Base-by-base conservation (phyloP, 2,888 invertebrate species). In the Andricus curvator region DNA sequence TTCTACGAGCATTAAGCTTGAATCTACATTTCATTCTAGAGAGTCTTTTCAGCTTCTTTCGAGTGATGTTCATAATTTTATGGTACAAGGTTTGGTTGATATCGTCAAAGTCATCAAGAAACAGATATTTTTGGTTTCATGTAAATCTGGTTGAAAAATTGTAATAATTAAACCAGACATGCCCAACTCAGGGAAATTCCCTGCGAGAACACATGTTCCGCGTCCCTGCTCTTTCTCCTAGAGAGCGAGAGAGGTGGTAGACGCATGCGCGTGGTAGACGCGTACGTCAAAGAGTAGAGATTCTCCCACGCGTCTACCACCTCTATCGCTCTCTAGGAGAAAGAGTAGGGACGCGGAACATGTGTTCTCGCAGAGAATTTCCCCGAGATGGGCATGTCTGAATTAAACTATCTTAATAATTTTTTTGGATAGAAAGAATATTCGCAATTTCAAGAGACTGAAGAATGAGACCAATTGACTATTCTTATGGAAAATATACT, bases 1-100 rank as follows among this genome's bases (percentile, higher is more conserved):
- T 15, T 66, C 65, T 78, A 78, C 41, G 20, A 67, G 66, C 78
- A 66, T 66, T 65, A 44, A 9, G 67, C 37, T 68, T 67, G 66
- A 68, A 41, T 56, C 68, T 78, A 78, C 68, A 67, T 29, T 33
- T 67, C 29, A 66, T 48, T 66, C 66, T 56, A 74, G 37, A n/a
- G 74, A 56, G 15, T 56, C 74, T 74, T 56, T 74, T 56, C 29
- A 74, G 56, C 56, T 51, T 17, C 4, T 56, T 74, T 15, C 20
- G n/a, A n/a, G 74, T 56, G 74, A 51, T 51, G n/a, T 37, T 33
- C 56, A 56, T n/a, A 67, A 37, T 13, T n/a, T 56, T 74, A 74
- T 74, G 56, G 13, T 74, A 74, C 74, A 74, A 56, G 51, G 13
- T 74, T 64, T n/a, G 13, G n/a, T 60, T 29, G 6, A 56, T 29